A percentile compares a stretch with the other conserved stretches of the same genome.
phyloP scores from a whole-genome alignment of 1,140 invertebrate species.

The Idris sp. region DNA sequence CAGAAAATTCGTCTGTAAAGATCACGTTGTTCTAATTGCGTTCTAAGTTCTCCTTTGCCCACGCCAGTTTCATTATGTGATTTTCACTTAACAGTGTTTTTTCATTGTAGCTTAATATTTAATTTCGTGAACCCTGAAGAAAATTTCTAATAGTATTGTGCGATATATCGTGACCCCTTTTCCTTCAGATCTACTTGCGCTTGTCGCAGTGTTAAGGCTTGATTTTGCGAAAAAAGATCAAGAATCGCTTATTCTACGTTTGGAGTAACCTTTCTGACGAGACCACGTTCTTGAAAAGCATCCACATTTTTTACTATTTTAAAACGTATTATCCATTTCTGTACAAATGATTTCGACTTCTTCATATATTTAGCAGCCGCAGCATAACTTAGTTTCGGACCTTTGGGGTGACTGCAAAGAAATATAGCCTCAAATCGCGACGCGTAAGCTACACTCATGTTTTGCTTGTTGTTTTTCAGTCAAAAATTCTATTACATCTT shows the following conservation, averaged over 20 bases:
- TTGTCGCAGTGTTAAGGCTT: background rate
- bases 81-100: no score
- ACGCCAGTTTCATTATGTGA: no score
- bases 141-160: background rate
- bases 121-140: background rate
- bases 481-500: background rate
- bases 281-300: constrained; percentile 3
- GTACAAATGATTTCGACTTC: constrained; percentile 1
- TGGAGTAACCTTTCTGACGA: background rate
- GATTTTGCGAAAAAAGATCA: background rate
- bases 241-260: constrained; percentile 1
- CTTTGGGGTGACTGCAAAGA: constrained; percentile 14
- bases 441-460: constrained; percentile 18
- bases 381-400: constrained; percentile 3
- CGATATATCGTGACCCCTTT: background rate
- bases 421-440: constrained; percentile 20
- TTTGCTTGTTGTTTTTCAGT: constrained; percentile 10
- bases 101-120: no score
- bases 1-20: no score
- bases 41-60: no score
- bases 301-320: background rate
- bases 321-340: constrained; percentile 4
- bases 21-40: no score
- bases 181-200: background rate
- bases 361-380: constrained; percentile 5